These are phyloP conservation scores for Ennomos erosarius DNA, from an alignment of 2,888 invertebrate genomes.

Conservation along the genomic window DNA sequence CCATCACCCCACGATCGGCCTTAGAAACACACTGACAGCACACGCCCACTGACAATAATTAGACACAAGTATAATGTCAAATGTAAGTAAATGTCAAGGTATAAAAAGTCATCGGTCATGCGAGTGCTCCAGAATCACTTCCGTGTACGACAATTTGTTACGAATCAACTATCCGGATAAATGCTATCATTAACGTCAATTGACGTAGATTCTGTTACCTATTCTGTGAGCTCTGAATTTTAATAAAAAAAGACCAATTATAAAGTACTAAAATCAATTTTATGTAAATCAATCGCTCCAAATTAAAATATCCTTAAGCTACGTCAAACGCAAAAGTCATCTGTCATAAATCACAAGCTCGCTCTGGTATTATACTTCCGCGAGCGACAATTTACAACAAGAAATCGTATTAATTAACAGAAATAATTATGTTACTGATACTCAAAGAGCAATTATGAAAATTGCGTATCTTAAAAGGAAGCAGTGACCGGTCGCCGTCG, in stretches of 20 bases:
- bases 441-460: conserved; percentile 29
- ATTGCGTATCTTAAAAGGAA: conserved; percentile 29
- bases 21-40: conserved; percentile 64
- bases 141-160: conserved; percentile 33
- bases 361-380: conserved; percentile 46
- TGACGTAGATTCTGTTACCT: too few relatives aligned
- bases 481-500: neutral
- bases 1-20: conserved; percentile 34
- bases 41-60: conserved; percentile 79
- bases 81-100: conserved; percentile 77
- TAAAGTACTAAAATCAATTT: too few relatives aligned
- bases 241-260: too few relatives aligned
- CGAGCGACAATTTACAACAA: conserved; percentile 23
- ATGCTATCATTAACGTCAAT: too few relatives aligned
- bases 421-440: conserved; percentile 33
- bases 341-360: conserved; percentile 50
- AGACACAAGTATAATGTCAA: conserved; percentile 79
- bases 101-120: conserved; percentile 68
- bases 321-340: conserved; percentile 67
- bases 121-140: conserved; percentile 38
- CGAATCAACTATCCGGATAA: too few relatives aligned
- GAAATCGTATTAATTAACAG: conserved; percentile 30
- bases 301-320: neutral
- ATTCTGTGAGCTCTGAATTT: too few relatives aligned
- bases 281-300: neutral